Evolutionary conservation across 2,888 invertebrate genomes (phyloP).

Genomic region (Acronicta psi): DNA sequence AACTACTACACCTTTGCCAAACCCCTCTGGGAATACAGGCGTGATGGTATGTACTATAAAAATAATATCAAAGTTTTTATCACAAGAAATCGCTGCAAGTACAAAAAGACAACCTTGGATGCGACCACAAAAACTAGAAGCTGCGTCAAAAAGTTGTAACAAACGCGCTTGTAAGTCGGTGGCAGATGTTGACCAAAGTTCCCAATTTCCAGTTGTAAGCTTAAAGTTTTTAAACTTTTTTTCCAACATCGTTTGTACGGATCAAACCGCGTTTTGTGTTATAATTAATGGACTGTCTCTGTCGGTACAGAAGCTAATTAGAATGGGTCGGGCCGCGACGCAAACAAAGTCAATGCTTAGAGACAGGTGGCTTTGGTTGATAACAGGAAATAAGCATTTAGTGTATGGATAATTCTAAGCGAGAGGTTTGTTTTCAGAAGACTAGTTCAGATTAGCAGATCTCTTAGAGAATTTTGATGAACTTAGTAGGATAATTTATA

Average conservation of each 20-base stretch:
- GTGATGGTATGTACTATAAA: too few relatives aligned
- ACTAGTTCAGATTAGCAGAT: conserved; percentile 1
- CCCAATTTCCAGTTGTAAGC: conserved; percentile 56
- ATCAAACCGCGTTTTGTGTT: conserved; percentile 73
- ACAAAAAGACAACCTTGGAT: conserved; percentile 49
- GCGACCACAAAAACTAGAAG: conserved; percentile 54
- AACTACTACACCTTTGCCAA: too few relatives aligned
- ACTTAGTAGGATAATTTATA: too few relatives aligned
- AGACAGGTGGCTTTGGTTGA: conserved; percentile 73
- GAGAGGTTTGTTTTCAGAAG: conserved; percentile 11
- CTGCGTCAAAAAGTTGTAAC: conserved; percentile 62
- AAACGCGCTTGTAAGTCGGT: conserved; percentile 59
- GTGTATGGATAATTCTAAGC: conserved; percentile 34
- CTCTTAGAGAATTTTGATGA: background rate
- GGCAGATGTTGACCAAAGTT: conserved; percentile 68
- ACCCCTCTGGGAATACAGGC: too few relatives aligned
- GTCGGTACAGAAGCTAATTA: conserved; percentile 79
- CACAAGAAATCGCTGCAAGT: conserved; percentile 17
- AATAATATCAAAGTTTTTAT: background rate
- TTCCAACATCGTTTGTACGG: conserved; percentile 68
- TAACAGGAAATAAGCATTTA: conserved; percentile 59
- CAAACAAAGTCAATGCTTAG: conserved; percentile 73
- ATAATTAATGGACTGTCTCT: conserved; percentile 81
- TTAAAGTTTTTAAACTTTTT: conserved; percentile 61
- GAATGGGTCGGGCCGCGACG: conserved; percentile 64